Conservation (phyloP, 2,797 vertebrate species). For the Crypturellus tataupa region DNA sequence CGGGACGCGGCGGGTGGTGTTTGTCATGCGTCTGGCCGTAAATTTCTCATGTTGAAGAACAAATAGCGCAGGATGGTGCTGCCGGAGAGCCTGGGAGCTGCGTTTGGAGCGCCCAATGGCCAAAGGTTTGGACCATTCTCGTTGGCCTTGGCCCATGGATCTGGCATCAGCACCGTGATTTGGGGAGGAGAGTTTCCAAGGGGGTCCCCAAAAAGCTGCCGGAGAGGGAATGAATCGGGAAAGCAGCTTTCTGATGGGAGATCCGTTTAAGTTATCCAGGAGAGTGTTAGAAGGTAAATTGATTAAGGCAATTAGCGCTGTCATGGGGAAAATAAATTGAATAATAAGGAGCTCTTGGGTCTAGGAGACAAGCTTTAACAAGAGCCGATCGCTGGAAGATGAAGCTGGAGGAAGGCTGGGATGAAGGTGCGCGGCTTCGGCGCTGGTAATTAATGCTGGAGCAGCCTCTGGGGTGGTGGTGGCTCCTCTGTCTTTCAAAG, state of each 20-base stretch:
- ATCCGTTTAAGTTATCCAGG: not conserved
- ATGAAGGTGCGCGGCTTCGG: rapidly evolving
- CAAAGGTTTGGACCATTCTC: conserved; percentile 48
- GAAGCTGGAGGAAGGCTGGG: not conserved
- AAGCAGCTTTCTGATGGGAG: not conserved
- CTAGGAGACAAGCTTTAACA: not conserved
- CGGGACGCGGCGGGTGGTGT: conserved; percentile 45
- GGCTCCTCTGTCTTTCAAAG: not conserved
- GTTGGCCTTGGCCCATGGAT: not conserved
- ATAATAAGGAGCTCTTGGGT: not conserved
- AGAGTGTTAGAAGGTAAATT: not conserved
- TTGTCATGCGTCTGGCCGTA: conserved; percentile 47
- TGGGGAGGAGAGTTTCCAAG: not conserved
- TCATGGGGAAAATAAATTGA: not conserved
- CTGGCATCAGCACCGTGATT: not conserved
- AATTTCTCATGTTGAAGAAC: conserved; percentile 28
- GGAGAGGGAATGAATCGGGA: rapidly evolving
- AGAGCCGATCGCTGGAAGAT: not conserved
- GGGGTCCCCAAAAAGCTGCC: not conserved
- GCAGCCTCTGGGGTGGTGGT: not conserved
- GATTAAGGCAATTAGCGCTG: not conserved
- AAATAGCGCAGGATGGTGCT: not conserved
- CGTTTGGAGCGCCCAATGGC: rapidly evolving
- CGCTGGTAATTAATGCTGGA: not conserved
- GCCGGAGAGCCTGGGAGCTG: not conserved